Evolutionary conservation across 2,888 invertebrate species (phyloP).

Genomic region (Pycnomerus fuliginosus): DNA sequence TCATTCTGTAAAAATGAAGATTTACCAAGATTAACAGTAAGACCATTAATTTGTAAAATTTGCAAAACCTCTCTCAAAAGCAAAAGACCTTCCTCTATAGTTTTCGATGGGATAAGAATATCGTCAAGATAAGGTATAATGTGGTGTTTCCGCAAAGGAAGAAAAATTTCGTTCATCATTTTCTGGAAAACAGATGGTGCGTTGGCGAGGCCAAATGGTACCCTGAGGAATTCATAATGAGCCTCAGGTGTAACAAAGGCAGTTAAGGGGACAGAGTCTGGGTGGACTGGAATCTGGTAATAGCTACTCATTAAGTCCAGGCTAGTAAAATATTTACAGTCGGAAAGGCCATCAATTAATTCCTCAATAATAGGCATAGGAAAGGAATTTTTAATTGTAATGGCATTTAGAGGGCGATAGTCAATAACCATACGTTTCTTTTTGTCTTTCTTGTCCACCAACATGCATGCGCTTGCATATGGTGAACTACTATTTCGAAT

Average conservation of each 20-base stretch:
- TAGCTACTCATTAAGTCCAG: slow-evolving; percentile 40
- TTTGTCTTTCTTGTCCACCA: no score
- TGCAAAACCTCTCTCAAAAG: slow-evolving; percentile 7
- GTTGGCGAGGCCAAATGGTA: slow-evolving; percentile 43
- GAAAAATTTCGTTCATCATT: slow-evolving; percentile 21
- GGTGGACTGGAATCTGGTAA: slow-evolving; percentile 38
- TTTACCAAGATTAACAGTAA: slow-evolving; percentile 14
- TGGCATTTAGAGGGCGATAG: slow-evolving; percentile 39
- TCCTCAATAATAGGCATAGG: slow-evolving; percentile 43
- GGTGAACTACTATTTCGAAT: no score
- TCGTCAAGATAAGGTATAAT: slow-evolving; percentile 16
- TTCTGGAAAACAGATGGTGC: slow-evolving; percentile 32
- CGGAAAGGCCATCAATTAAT: slow-evolving; percentile 33
- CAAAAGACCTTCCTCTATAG: slow-evolving; percentile 12
- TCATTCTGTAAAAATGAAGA: slow-evolving; percentile 13
- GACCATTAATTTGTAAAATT: slow-evolving; percentile 4
- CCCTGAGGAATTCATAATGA: slow-evolving; percentile 37
- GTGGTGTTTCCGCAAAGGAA: slow-evolving; percentile 5
- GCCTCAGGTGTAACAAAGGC: slow-evolving; percentile 42
- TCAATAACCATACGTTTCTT: no score
- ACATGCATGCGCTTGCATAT: no score
- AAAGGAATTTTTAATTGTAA: slow-evolving; percentile 39
- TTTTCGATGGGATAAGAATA: slow-evolving; percentile 14
- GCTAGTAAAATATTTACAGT: slow-evolving; percentile 33
- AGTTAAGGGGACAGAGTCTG: slow-evolving; percentile 36